Evolutionary conservation across 1,140 invertebrate species (phyloP), one percentile per base, ranked within the genome.

Genomic region (Calephelis nemesis): DNA sequence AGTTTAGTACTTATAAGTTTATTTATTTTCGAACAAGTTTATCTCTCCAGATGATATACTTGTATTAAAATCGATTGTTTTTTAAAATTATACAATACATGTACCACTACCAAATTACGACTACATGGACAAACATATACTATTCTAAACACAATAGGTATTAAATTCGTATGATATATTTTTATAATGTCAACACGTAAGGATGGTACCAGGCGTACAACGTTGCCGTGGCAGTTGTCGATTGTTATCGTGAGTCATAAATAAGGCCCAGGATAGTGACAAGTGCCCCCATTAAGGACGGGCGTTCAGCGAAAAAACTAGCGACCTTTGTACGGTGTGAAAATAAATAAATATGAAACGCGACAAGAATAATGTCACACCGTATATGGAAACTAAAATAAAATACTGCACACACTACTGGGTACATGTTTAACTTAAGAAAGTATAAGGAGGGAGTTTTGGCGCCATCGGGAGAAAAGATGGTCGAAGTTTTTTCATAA

Each of bases 221-320:
- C 69, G 70, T 58, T 63, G 49, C 45, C 65, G 67, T 75, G 68
- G 75, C 65, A 71, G 65, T 64, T 62, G 67, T 58, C 58, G 75
- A 81, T 82, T 69, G 68, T 72, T 84, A 85, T 85, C 83, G 73
- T 64, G 62, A 50, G 62, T 68, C 76, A 71, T 78, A 79, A 82
- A 79, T 76, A 82, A 78, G 70, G 68, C 63, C 64, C 15, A 50
- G 67, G 67, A 49, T 72, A 67, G 76, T 71, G 81, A 83, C 83
- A 84, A 81, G 81, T 77, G 75, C 75, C 75, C 72, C 80, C 76
- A 85, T 85, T 85, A 85, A 64, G 70, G 74, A 74, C 74, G 66
- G 65, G 58, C 47, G 67, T 66, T 69, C 73, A 74, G 68, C 67
- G 69, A 78, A 81, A 83, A 82, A 77, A 73, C 68, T 64, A 68